phyloP scores from a whole-genome alignment of 2,113 vertebrate genomes.

The Onychostoma macrolepis region DNA sequence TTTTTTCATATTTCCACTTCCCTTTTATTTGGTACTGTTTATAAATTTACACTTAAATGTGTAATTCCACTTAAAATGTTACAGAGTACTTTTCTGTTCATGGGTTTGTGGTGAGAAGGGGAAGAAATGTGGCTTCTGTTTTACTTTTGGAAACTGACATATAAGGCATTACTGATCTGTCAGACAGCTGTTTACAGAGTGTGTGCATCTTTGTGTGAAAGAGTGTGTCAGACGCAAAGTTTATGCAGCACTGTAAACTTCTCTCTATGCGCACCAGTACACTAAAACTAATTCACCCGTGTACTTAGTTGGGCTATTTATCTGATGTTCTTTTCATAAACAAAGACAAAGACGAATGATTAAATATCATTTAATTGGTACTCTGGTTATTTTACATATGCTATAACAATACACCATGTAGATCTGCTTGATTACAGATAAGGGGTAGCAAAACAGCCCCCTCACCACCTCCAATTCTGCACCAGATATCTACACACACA shows the following conservation, averaged over 20 bases:
- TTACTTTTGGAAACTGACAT: not conserved
- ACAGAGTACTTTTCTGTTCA: not conserved
- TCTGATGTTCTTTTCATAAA: not conserved
- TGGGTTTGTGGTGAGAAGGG: not conserved
- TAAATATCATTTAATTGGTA: not conserved
- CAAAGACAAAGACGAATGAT: not conserved
- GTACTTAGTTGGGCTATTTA: not conserved
- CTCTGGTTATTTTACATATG: not conserved
- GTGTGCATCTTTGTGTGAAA: not conserved
- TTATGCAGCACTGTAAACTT: conserved; percentile 1
- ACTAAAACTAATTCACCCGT: not conserved
- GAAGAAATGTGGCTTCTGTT: conserved; percentile 15
- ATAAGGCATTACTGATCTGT: conserved; percentile 2
- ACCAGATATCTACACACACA: conserved; percentile 43
- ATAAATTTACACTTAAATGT: not conserved
- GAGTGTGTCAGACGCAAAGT: not conserved
- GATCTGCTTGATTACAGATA: conserved; percentile 35
- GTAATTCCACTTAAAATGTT: not conserved
- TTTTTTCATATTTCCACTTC: not conserved
- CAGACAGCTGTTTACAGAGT: conserved; percentile 2
- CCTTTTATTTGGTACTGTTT: not conserved
- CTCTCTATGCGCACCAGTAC: not conserved
- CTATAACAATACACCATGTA: not conserved
- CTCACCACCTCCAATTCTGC: conserved; percentile 50
- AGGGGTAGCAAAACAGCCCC: conserved; percentile 32